Conservation (phyloP, 2,113 vertebrate genomes). For the Grus americana region DNA sequence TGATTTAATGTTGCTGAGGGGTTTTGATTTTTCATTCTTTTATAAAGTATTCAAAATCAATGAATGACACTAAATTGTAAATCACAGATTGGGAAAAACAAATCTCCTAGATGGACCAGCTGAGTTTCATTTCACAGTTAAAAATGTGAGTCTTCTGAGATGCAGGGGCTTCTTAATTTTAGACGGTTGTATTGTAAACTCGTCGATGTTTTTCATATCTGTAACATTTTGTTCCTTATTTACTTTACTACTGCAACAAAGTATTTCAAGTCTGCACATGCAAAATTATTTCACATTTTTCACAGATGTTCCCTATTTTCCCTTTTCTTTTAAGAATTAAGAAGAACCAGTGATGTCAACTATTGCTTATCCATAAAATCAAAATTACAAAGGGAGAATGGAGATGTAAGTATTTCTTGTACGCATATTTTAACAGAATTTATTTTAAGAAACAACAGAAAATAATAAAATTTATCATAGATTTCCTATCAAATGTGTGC, state of each 20-base stretch:
- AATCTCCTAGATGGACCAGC: neutral
- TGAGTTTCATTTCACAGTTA: neutral
- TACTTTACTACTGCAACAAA: neutral
- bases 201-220: neutral
- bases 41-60: neutral
- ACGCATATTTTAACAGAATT: neutral
- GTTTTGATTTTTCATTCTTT: neutral
- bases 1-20: neutral
- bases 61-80: neutral
- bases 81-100: neutral
- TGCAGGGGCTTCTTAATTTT: neutral
- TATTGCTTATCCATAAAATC: conserved; percentile 88
- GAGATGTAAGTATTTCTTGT: conserved; percentile 76
- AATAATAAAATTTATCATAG: neutral
- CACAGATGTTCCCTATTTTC: neutral
- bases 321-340: conserved; percentile 78
- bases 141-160: neutral
- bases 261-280: neutral
- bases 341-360: conserved; percentile 84
- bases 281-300: neutral
- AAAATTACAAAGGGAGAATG: conserved; percentile 87
- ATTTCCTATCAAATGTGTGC: neutral
- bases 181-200: neutral
- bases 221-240: neutral
- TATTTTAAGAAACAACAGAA: neutral